phyloP scores from a whole-genome alignment of 1,140 invertebrate species.

The Drosophila watanabei region DNA sequence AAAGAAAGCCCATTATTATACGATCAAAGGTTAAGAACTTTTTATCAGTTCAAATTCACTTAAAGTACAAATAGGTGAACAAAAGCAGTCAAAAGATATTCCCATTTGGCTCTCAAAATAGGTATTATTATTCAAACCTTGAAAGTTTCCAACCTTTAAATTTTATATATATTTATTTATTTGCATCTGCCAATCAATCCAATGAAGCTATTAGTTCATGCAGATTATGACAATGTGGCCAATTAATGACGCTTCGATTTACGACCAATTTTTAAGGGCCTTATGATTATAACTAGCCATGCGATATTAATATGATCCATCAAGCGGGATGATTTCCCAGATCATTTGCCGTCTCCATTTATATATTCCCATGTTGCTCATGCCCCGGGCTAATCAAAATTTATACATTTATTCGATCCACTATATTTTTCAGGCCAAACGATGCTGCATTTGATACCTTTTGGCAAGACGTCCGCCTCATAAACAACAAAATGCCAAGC shows the following conservation, averaged over 20 bases:
- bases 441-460: slow-evolving; percentile 54
- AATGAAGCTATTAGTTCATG: slow-evolving; percentile 19
- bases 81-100: background rate
- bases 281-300: slow-evolving; percentile 24
- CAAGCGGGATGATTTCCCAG: slow-evolving; percentile 35
- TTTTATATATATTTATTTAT: background rate
- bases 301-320: slow-evolving; percentile 31
- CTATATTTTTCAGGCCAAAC: slow-evolving; percentile 45
- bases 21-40: background rate
- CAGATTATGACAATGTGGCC: slow-evolving; percentile 24
- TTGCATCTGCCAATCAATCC: slow-evolving; percentile 12
- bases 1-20: slow-evolving; percentile 18
- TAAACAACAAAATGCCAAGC: slow-evolving; percentile 70
- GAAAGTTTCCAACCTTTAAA: background rate
- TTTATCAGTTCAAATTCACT: background rate
- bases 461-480: slow-evolving; percentile 50
- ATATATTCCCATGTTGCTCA: slow-evolving; percentile 32
- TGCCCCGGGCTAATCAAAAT: slow-evolving; percentile 31
- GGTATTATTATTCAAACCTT: background rate
- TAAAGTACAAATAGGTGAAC: background rate
- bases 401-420: slow-evolving; percentile 53
- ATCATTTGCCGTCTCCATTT: slow-evolving; percentile 30
- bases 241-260: slow-evolving; percentile 40
- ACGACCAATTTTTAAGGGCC: slow-evolving; percentile 30
- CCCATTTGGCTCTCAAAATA: background rate